Conservation (phyloP, 2,888 invertebrate genomes). For the Byasa hedistus region DNA sequence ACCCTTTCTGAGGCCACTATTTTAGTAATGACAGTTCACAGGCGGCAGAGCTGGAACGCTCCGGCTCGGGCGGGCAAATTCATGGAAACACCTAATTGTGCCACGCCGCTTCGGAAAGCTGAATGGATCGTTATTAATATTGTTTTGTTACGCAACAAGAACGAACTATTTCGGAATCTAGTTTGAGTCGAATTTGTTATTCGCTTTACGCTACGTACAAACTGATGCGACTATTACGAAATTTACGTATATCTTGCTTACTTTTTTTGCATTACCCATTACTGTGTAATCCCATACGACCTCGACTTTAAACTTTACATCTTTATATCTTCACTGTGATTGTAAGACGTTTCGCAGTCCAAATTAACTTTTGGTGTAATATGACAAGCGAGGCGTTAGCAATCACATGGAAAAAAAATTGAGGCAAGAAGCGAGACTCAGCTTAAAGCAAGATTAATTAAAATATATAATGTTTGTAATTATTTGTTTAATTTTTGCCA, state of each 20-base stretch:
- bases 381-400: too few species aligned
- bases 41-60: constrained; percentile 53
- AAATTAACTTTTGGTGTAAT: too few species aligned
- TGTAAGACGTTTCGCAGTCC: too few species aligned
- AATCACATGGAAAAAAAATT: too few species aligned
- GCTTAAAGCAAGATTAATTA: too few species aligned
- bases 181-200: constrained; percentile 29
- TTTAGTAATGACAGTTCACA: constrained; percentile 77
- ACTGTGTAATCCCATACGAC: neutral
- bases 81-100: constrained; percentile 72
- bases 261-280: neutral
- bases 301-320: neutral
- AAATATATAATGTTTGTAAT: too few species aligned
- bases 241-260: constrained; percentile 4
- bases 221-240: constrained; percentile 24
- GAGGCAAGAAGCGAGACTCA: too few species aligned
- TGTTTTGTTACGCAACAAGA: constrained; percentile 38
- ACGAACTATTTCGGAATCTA: constrained; percentile 27
- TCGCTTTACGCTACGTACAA: constrained; percentile 22
- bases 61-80: constrained; percentile 40
- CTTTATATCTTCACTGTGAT: too few species aligned
- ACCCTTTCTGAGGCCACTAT: constrained; percentile 78
- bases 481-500: too few species aligned
- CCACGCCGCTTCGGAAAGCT: constrained; percentile 47
- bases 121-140: constrained; percentile 52